Base-by-base conservation (phyloP, 2,888 invertebrate genomes). In the Euclidia mi region DNA sequence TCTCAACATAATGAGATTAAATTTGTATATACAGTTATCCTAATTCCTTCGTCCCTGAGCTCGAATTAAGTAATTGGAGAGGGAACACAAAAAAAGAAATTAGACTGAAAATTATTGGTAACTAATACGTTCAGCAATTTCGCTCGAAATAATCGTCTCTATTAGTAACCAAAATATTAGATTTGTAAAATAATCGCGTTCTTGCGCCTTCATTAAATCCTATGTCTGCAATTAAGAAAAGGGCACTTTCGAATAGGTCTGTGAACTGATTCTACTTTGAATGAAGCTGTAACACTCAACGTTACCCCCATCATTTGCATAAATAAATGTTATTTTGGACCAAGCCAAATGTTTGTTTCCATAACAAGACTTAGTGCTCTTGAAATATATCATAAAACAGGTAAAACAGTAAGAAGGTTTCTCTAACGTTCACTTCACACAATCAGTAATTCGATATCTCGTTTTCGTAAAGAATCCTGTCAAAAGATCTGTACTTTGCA, bases 211-310 rank as follows among this genome's bases (percentile, higher is more conserved):
- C 87, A 85, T 89, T 85, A 89, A 89, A 88, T 88, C 87, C 84
- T 87, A 88, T 81, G 84, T 72, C 74, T 78, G 81, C 84, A 89
- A 91, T 91, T 90, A 89, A 83, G 86, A 80, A 80, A 65, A 25
- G 61, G 56, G 61, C 56, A 58, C 70, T 78, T 67, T 67, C 65
- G 65, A 82, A 80, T 77, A 75, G 79, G 76, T 76, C 79, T 71
- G 79, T 82, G 81, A 89, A 88, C 85, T 89, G 88, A 87, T 89
- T 87, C 87, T 87, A 81, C 84, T 86, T 81, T 81, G 82, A 91
- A 88, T 89, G 84, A 88, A 88, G 87, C 87, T 84, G 87, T 89
- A 88, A 88, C 83, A 84, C 82, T 84, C 83, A 74, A 80, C 82
- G 82, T 85, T 84, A 85, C 79, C 78, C 81, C 65, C 73, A 65